A percentile compares a stretch with the other conserved stretches of the same genome.
These are phyloP conservation scores for Babylonia areolata DNA, from an alignment of 1,140 invertebrate species.

Conservation along the genomic window DNA sequence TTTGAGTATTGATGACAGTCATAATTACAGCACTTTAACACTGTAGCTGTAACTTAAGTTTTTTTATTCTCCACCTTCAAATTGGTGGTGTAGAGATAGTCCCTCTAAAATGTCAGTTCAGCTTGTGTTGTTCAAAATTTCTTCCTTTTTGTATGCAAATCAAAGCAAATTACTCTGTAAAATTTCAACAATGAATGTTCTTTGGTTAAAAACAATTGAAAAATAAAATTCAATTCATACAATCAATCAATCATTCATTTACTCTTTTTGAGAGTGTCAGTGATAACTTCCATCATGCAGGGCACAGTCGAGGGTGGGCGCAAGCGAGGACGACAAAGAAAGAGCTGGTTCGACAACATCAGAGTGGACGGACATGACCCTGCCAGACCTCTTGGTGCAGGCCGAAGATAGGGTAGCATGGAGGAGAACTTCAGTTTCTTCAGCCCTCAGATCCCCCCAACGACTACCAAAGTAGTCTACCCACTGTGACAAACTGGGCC, in stretches of 20 bases:
- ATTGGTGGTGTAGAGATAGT: no score
- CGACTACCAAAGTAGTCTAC: constrained; percentile 12
- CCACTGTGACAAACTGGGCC: not conserved
- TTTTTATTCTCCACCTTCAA: not conserved
- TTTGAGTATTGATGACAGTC: not conserved
- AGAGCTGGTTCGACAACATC: not conserved
- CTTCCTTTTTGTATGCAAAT: not conserved
- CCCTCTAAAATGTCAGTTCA: constrained; percentile 1
- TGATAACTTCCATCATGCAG: no score
- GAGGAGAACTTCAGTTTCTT: not conserved
- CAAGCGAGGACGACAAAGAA: not conserved
- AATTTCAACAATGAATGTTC: not conserved
- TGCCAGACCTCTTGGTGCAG: no score
- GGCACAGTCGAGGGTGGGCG: not conserved
- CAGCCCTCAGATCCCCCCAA: constrained; percentile 6
- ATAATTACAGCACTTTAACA: constrained; percentile 7
- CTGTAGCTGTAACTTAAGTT: not conserved
- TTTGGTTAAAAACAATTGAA: not conserved
- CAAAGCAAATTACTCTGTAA: no score
- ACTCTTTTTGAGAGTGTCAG: no score
- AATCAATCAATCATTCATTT: not conserved
- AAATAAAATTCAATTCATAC: not conserved
- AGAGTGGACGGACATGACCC: no score
- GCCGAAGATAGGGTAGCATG: not conserved
- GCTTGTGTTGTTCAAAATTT: constrained; percentile 4